These are phyloP conservation scores for Drosophila setosimentum DNA, from an alignment of 2,888 invertebrate genomes.

Conservation along the genomic window DNA sequence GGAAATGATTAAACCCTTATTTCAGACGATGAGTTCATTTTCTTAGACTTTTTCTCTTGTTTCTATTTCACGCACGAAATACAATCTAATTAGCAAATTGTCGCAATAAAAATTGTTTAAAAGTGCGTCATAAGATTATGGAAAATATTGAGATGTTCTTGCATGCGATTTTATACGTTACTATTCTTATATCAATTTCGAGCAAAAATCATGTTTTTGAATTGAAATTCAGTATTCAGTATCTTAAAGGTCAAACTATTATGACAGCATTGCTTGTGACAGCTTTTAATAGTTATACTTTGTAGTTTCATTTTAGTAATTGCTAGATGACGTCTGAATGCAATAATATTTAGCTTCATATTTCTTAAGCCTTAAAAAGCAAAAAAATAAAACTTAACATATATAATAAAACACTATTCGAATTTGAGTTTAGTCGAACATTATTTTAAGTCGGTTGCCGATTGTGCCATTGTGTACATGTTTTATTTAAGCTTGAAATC, in stretches of 20 bases:
- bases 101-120: not conserved
- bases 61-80: not conserved
- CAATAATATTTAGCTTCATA: too few species aligned
- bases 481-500: not conserved
- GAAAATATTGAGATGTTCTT: not conserved
- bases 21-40: not conserved
- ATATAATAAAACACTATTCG: not conserved
- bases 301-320: too few species aligned
- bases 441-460: not conserved
- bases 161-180: not conserved
- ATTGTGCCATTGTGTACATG: not conserved
- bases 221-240: not conserved
- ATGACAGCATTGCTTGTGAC: too few species aligned
- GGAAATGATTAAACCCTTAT: not conserved
- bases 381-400: not conserved
- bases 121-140: not conserved
- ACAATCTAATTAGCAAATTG: not conserved
- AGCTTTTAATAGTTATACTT: too few species aligned
- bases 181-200: not conserved
- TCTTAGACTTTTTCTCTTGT: not conserved
- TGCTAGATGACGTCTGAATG: too few species aligned
- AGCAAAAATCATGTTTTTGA: not conserved
- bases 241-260: not conserved
- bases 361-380: too few species aligned
- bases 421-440: not conserved